Percentiles rank a stretch among this genome's conserved stretches.
phyloP scores from a whole-genome alignment of 2,113 vertebrate genomes.

The Alligator sinensis region DNA sequence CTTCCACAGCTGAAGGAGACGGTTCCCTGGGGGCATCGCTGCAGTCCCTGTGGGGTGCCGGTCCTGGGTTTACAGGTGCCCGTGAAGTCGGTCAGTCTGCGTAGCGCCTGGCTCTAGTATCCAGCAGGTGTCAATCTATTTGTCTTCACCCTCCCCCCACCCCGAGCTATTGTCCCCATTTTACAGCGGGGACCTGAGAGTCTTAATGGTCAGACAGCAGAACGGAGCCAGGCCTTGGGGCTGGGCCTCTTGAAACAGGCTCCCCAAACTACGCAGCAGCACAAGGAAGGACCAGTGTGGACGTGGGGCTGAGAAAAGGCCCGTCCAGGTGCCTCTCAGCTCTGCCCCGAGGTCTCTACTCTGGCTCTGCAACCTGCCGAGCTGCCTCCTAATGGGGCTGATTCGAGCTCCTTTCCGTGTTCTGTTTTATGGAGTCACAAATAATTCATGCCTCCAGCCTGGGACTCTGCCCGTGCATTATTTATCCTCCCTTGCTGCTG shows the following conservation, averaged over 20 bases:
- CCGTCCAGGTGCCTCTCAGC: neutral
- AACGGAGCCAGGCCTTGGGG: neutral
- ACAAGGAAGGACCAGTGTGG: neutral
- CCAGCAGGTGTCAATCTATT: rapidly evolving
- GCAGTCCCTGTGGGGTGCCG: neutral
- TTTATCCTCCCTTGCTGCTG: neutral
- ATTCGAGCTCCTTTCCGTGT: neutral
- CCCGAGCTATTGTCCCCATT: no score
- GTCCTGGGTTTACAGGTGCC: rapidly evolving
- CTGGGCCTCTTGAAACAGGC: neutral
- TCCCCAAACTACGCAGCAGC: neutral
- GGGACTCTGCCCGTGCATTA: neutral
- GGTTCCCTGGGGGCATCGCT: no score
- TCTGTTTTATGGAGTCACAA: rapidly evolving
- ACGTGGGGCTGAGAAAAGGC: neutral
- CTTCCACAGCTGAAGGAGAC: rapidly evolving
- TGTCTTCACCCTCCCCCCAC: neutral
- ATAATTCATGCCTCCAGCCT: neutral
- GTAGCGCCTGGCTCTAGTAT: rapidly evolving
- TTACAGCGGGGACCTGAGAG: rapidly evolving
- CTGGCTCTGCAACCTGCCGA: rapidly evolving
- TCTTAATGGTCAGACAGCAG: neutral
- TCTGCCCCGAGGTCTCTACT: rapidly evolving
- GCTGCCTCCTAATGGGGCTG: neutral
- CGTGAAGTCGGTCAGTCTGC: rapidly evolving